Evolutionary conservation across 1,140 invertebrate genomes (phyloP).

Genomic region (Drosophila simulans): DNA sequence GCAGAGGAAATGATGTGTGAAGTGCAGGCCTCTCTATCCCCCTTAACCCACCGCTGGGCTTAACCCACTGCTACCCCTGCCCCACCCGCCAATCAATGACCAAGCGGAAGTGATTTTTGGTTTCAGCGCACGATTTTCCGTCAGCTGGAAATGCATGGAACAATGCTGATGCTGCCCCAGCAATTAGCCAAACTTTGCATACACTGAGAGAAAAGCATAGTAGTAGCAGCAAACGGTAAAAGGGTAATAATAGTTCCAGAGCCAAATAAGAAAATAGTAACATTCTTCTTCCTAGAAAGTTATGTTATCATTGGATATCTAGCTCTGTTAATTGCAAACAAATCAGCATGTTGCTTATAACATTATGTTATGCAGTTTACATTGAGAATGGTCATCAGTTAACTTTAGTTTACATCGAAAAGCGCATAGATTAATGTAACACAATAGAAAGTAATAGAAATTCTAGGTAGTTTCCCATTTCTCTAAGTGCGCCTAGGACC

Average conservation of each 20-base stretch:
- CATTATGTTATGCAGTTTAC: no score
- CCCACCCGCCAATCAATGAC: slow-evolving; percentile 28
- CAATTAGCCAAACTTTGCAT: slow-evolving; percentile 50
- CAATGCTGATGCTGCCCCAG: slow-evolving; percentile 29
- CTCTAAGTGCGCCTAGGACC: background rate
- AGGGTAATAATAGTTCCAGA: background rate
- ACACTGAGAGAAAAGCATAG: slow-evolving; percentile 1
- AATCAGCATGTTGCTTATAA: no score
- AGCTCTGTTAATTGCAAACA: no score
- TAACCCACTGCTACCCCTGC: background rate
- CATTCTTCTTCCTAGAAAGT: no score
- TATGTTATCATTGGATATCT: no score
- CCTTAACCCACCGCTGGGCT: slow-evolving; percentile 1
- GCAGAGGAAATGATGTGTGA: slow-evolving; percentile 73
- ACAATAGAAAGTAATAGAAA: background rate
- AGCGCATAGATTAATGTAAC: background rate
- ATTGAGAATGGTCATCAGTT: no score
- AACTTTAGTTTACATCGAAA: no score
- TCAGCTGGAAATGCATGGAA: slow-evolving; percentile 35
- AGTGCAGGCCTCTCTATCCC: slow-evolving; percentile 43
- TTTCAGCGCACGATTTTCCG: slow-evolving; percentile 50
- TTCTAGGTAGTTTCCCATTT: background rate
- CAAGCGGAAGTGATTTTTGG: slow-evolving; percentile 75
- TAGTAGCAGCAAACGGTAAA: background rate
- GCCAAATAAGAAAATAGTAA: no score